Conservation (phyloP, 2,797 vertebrate genomes). For the Hyperoplus lanceolatus region DNA sequence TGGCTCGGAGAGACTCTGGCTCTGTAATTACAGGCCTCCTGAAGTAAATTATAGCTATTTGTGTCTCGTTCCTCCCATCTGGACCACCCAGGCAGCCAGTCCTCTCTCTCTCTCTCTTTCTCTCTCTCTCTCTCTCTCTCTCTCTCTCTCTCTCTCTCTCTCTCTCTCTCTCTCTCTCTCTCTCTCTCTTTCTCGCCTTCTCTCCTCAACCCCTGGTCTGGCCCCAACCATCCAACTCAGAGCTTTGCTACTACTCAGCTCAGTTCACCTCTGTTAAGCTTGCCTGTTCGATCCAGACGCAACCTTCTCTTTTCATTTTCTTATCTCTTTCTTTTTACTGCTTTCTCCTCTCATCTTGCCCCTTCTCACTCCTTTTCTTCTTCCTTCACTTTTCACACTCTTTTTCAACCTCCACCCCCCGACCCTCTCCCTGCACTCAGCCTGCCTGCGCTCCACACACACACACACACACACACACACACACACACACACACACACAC, state of each 20-base stretch:
- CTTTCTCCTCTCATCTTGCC: conserved; percentile 36
- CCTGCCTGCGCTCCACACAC: conserved; percentile 50
- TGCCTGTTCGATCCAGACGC: conserved; percentile 26
- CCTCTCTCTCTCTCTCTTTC: conserved; percentile 69
- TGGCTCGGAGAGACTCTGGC: conserved; percentile 87
- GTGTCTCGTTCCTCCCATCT: conserved; percentile 92
- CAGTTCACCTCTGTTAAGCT: conserved; percentile 44
- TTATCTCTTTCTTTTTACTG: conserved; percentile 49
- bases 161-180: conserved; percentile 57
- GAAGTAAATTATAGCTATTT: conserved; percentile 94
- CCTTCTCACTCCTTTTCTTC: conserved; percentile 32
- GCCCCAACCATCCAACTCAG: conserved; percentile 77
- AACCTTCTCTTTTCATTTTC: conserved; percentile 52
- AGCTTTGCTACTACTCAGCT: conserved; percentile 52
- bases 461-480: not conserved
- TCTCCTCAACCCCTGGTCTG: conserved; percentile 75
- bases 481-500: conserved; percentile 14
- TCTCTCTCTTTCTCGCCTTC: conserved; percentile 77
- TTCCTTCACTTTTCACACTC: conserved; percentile 40
- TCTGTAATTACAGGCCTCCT: conserved; percentile 91
- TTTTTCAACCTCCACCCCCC: conserved; percentile 32
- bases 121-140: conserved; percentile 70
- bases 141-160: conserved; percentile 68
- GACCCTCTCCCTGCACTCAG: conserved; percentile 59
- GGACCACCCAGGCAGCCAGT: conserved; percentile 90